These are phyloP conservation scores for Brenthis ino DNA, from an alignment of 2,888 invertebrate genomes.

Conservation along the genomic window DNA sequence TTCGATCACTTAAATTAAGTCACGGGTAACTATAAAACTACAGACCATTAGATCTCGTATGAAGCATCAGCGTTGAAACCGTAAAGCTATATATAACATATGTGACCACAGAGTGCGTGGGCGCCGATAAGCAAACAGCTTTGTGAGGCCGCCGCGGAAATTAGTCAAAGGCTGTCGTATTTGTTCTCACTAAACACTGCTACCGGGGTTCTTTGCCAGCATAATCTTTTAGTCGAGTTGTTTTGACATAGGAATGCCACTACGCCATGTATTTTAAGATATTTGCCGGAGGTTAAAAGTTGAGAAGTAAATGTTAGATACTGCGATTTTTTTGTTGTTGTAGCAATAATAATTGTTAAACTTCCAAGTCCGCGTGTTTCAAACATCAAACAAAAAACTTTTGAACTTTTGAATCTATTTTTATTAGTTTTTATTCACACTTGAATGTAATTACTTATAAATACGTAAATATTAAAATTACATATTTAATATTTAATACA, in stretches of 20 bases:
- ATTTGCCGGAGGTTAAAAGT: neutral
- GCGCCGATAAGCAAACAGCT: conserved; percentile 46
- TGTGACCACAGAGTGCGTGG: conserved; percentile 38
- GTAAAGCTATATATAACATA: conserved; percentile 6
- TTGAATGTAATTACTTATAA: no score
- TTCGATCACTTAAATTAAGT: neutral
- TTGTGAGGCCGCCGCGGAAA: conserved; percentile 41
- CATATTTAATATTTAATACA: no score
- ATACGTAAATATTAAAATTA: no score
- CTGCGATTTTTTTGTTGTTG: no score
- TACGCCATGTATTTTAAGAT: neutral
- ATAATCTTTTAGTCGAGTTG: conserved; percentile 19
- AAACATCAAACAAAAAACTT: no score
- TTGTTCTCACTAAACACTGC: conserved; percentile 36
- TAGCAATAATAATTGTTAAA: no score
- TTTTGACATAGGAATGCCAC: conserved; percentile 13
- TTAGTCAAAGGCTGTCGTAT: conserved; percentile 41
- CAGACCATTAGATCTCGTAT: neutral
- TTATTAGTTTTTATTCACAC: no score
- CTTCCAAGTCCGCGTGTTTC: no score
- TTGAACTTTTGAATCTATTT: no score
- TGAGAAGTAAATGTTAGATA: no score
- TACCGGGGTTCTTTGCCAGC: conserved; percentile 29
- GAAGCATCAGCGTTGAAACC: neutral
- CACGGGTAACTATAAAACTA: neutral